Conservation (phyloP, 2,797 vertebrate species). For the Arrhamphus sclerolepis region DNA sequence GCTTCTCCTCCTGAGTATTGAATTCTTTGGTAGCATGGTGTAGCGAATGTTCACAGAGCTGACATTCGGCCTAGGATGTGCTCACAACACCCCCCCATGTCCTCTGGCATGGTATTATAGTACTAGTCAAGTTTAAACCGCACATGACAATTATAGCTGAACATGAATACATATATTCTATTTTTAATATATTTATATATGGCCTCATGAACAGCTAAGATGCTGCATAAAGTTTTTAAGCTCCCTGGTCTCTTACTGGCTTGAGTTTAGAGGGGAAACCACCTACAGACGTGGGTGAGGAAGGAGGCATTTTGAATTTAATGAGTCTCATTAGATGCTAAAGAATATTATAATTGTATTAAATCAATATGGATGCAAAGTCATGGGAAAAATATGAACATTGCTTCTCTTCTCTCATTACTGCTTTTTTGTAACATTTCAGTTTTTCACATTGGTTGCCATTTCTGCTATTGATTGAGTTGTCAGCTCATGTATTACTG, state of each 20-base stretch:
- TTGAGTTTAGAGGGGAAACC: too few species aligned
- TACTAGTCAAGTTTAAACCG: slow-evolving; percentile 32
- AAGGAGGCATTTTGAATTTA: too few species aligned
- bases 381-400: background rate
- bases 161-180: too few species aligned
- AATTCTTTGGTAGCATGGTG: slow-evolving; percentile 63
- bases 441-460: background rate
- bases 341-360: too few species aligned
- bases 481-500: too few species aligned
- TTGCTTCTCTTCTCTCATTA: background rate
- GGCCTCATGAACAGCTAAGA: too few species aligned
- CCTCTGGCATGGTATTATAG: slow-evolving; percentile 46
- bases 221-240: too few species aligned
- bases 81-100: slow-evolving; percentile 44
- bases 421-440: background rate
- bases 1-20: slow-evolving; percentile 61
- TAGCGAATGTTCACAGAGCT: slow-evolving; percentile 59
- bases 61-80: slow-evolving; percentile 73
- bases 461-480: background rate
- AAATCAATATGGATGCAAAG: background rate
- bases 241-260: too few species aligned
- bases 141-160: slow-evolving; percentile 31
- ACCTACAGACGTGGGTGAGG: too few species aligned
- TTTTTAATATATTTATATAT: too few species aligned
- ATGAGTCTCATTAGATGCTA: background rate